phyloP scores from a whole-genome alignment of 2,797 vertebrate genomes.

The Labeo calbasu region DNA sequence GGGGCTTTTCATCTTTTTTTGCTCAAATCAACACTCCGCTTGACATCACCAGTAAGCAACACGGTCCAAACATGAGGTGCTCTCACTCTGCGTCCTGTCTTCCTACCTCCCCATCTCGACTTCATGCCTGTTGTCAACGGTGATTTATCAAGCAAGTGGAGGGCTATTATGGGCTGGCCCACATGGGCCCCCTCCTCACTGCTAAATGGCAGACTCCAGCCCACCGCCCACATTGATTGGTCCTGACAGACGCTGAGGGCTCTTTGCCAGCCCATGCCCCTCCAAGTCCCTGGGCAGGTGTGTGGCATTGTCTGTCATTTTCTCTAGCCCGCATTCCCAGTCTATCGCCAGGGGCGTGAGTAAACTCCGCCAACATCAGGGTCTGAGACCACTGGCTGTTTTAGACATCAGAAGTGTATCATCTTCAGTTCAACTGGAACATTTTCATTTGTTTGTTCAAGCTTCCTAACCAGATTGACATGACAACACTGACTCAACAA shows the following conservation, averaged over 20 bases:
- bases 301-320: slow-evolving; percentile 47
- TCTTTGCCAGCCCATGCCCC: slow-evolving; percentile 74
- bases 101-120: slow-evolving; percentile 68
- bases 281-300: slow-evolving; percentile 62
- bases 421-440: slow-evolving; percentile 1
- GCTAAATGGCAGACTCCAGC: slow-evolving; percentile 77
- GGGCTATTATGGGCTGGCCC: slow-evolving; percentile 76
- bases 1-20: not conserved
- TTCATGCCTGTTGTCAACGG: slow-evolving; percentile 75
- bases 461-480: not conserved
- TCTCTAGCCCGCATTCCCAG: slow-evolving; percentile 18
- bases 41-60: slow-evolving; percentile 8
- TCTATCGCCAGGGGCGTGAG: not conserved
- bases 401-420: slow-evolving; percentile 12
- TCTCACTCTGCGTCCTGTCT: not conserved
- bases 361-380: slow-evolving; percentile 25
- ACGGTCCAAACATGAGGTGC: not conserved
- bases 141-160: slow-evolving; percentile 80
- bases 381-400: slow-evolving; percentile 6
- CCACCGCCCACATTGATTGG: slow-evolving; percentile 68
- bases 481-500: not conserved
- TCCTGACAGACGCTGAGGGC: slow-evolving; percentile 75
- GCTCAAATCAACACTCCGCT: slow-evolving; percentile 6
- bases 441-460: not conserved
- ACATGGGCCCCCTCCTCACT: slow-evolving; percentile 65